Base-by-base conservation (phyloP, 2,797 vertebrate genomes). In the Phoxinus dragarum region DNA sequence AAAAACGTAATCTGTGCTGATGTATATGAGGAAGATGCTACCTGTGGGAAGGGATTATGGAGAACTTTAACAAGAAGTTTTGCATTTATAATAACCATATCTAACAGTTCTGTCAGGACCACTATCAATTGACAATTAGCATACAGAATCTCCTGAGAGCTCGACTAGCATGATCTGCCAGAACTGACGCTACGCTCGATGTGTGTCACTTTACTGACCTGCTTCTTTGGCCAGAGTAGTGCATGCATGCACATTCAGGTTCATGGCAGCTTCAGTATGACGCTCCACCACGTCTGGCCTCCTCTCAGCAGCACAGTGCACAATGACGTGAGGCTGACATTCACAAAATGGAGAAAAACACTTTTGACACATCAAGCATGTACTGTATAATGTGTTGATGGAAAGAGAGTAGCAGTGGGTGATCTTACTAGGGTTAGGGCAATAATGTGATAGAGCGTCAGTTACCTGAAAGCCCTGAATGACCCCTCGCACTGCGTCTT, bases 1-100 rank as follows among this genome's bases (percentile, higher is more conserved):
- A 86, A 99, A 99, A 34, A 99, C 97, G 21, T 99, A 99, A 92
- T 99, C 97, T 6, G 96, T 97, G 90, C 98, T 99, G 87, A 99
- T 97, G 90, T 98, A 99, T 91, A 99, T 93, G 75, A 99, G 91
- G 91, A 98, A 96, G 3, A 96, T 84, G 88, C 94, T 93, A 92
- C 94, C 97, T 97, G 72, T 56, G 80, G 31, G 8, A 40, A 74
- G 72, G 16, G 17, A 40, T 27, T 67, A 78, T 27, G 21, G 36
- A 81, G 10, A 49, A 73, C 12, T 54, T 68, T 40, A 66, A 36
- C 36, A 10, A 11, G 8, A 47, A 17, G 27, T 11, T 6, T 38
- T 27, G 38, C 31, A 67, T 56, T 74, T 84, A 61, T 54, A 49
- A 27, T 54, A 49, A 85, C 31, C 27, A 12, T 7, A 73, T 38